phyloP scores from a whole-genome alignment of 2,113 vertebrate species.

The Eulacestoma nigropectus region DNA sequence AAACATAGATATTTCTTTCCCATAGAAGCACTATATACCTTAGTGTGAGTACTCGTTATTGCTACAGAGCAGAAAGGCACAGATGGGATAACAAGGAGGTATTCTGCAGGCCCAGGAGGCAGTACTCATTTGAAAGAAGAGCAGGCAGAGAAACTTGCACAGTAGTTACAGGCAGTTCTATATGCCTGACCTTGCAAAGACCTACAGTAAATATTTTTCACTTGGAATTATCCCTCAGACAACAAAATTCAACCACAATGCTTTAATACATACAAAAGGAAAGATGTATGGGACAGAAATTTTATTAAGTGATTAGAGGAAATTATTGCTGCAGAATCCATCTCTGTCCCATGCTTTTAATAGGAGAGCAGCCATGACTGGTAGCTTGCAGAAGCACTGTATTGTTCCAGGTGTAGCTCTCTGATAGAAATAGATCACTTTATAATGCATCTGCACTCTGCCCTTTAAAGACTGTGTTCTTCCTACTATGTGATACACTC shows the following conservation, averaged over 20 bases:
- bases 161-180: neutral
- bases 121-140: neutral
- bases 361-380: neutral
- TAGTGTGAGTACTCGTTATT: fast-evolving
- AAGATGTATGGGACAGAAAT: neutral
- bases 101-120: neutral
- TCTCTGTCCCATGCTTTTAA: neutral
- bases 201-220: neutral
- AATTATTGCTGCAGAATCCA: neutral
- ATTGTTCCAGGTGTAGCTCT: neutral
- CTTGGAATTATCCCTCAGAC: neutral
- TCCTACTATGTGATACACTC: neutral
- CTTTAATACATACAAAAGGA: neutral
- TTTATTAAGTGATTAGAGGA: neutral
- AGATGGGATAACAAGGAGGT: neutral
- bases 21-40: neutral
- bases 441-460: neutral
- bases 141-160: neutral
- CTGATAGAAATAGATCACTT: neutral
- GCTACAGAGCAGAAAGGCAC: neutral
- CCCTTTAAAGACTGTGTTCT: neutral
- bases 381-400: neutral
- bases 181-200: neutral
- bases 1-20: neutral
- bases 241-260: neutral